phyloP scores from a whole-genome alignment of 2,113 vertebrate species.

The Budorcas taxicolor region DNA sequence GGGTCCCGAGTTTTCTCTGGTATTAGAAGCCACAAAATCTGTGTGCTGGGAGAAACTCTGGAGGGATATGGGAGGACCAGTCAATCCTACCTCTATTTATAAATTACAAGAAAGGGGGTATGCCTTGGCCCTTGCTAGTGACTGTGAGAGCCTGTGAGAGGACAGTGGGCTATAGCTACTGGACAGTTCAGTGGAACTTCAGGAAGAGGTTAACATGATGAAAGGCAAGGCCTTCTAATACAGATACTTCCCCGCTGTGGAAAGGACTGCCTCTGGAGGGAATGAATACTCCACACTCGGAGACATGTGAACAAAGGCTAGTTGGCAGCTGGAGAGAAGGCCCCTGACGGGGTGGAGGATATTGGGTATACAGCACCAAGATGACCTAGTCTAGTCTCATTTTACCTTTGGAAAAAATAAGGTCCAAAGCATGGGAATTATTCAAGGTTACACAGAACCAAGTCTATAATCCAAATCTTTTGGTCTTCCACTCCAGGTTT shows the following conservation, averaged over 20 bases:
- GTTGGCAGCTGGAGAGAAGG: background rate
- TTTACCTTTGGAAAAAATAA: constrained; percentile 1
- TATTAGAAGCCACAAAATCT: constrained; percentile 17
- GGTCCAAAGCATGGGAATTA: background rate
- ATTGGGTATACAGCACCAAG: background rate
- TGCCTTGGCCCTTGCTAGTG: background rate
- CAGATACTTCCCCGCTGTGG: background rate
- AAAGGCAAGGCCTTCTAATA: background rate
- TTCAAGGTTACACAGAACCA: background rate
- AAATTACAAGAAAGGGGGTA: background rate
- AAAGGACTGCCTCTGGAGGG: background rate
- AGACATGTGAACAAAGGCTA: background rate
- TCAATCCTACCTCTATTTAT: background rate
- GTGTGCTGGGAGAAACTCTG: background rate
- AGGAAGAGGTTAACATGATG: background rate
- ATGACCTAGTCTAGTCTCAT: background rate
- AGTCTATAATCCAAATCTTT: background rate
- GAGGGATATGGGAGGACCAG: background rate
- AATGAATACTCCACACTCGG: background rate
- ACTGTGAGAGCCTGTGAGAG: background rate
- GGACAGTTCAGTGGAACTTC: background rate
- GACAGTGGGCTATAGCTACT: background rate
- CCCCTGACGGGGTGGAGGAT: background rate
- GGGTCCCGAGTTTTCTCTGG: constrained; percentile 11
- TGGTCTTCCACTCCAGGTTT: background rate